A percentile compares a stretch with the other conserved stretches of the same genome.
Evolutionary conservation across 92 coral and sea anemone genomes (phyloP).

Genomic region (Paragorgia papillata): DNA sequence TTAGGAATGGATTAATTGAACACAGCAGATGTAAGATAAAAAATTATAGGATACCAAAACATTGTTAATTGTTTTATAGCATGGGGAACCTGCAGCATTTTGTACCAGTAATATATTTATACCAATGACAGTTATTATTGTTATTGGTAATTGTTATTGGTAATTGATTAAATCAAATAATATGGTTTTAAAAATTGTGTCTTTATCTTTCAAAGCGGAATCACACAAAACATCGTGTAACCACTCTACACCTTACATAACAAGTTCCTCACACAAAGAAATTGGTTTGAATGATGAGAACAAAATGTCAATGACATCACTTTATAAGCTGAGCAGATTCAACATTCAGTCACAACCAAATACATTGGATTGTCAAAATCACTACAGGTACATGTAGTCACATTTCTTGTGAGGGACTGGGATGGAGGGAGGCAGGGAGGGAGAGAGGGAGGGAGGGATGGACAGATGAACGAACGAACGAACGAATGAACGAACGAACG

Average conservation of each 20-base stretch:
- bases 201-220: too few relatives aligned
- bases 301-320: constrained; percentile 50
- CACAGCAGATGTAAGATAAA: too few relatives aligned
- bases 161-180: too few relatives aligned
- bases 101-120: too few relatives aligned
- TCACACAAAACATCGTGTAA: constrained; percentile 75
- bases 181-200: too few relatives aligned
- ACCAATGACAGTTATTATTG: too few relatives aligned
- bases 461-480: not conserved
- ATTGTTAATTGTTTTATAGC: too few relatives aligned
- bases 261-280: constrained; percentile 14
- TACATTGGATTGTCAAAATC: constrained; percentile 11
- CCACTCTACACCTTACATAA: constrained; percentile 42
- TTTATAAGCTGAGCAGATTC: constrained; percentile 68
- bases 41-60: too few relatives aligned
- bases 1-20: too few relatives aligned
- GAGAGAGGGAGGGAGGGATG: not conserved
- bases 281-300: constrained; percentile 24
- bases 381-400: not conserved
- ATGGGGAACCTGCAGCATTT: too few relatives aligned
- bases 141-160: too few relatives aligned
- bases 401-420: not conserved
- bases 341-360: constrained; percentile 71
- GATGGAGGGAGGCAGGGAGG: not conserved
- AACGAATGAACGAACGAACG: not conserved